These are phyloP conservation scores for Xenops minutus DNA, from an alignment of 2,797 vertebrate genomes.

Conservation along the genomic window DNA sequence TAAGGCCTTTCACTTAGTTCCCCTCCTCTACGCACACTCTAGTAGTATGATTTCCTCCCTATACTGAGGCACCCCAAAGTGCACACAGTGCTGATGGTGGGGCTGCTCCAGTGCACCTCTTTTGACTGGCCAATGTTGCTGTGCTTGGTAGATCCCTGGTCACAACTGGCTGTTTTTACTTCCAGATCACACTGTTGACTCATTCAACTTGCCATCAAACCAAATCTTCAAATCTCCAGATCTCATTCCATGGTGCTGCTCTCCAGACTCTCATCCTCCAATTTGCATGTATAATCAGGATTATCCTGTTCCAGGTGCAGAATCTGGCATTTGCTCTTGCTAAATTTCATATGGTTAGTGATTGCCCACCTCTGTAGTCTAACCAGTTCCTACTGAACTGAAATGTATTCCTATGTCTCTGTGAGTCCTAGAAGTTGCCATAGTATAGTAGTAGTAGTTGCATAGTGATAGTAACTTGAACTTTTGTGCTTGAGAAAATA, in stretches of 20 bases:
- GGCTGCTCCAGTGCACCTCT: background rate
- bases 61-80: too few species aligned
- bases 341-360: background rate
- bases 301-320: background rate
- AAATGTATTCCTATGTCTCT: background rate
- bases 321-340: background rate
- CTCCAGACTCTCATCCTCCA: background rate
- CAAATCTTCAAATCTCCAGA: background rate
- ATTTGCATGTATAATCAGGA: background rate
- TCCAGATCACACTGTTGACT: background rate
- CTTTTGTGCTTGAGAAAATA: background rate
- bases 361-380: background rate
- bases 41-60: too few species aligned
- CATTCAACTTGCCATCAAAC: background rate
- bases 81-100: too few species aligned
- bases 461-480: background rate
- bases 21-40: too few species aligned
- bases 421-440: background rate
- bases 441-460: background rate
- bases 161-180: background rate
- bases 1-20: too few species aligned
- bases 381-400: background rate
- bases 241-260: background rate
- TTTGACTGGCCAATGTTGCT: rapidly evolving
- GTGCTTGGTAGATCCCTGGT: background rate